Percentiles rank a stretch among this genome's conserved stretches.
These are phyloP conservation scores for Plecturocebus donacophilus DNA, from an alignment of 2,113 vertebrate genomes.

Conservation along the genomic window DNA sequence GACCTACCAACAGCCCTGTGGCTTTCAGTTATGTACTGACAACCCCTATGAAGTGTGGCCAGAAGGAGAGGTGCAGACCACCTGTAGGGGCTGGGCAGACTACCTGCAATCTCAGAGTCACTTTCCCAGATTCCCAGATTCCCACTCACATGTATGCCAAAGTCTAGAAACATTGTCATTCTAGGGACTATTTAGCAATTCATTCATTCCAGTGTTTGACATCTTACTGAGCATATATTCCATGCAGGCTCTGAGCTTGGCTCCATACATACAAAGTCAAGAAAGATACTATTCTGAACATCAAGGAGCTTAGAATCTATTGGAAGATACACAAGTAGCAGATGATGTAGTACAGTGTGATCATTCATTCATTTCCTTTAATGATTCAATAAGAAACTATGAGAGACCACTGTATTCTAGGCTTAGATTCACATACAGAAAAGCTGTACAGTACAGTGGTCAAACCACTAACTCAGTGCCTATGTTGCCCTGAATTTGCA, in stretches of 20 bases:
- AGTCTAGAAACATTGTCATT: neutral
- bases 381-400: neutral
- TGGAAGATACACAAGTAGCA: neutral
- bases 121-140: neutral
- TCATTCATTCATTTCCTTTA: neutral
- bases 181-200: neutral
- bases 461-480: neutral
- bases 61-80: neutral
- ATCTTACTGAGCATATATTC: neutral
- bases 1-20: neutral
- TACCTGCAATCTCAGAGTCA: neutral
- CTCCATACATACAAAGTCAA: neutral
- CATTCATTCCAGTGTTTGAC: neutral
- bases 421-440: neutral
- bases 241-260: neutral
- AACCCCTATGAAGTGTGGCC: neutral
- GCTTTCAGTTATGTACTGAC: neutral
- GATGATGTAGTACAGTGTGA: neutral
- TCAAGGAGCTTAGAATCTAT: neutral
- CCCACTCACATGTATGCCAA: neutral
- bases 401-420: neutral
- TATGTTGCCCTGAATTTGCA: neutral
- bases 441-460: neutral
- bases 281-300: neutral
- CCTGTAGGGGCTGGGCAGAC: neutral